A percentile compares a stretch with the other conserved stretches of the same genome.
phyloP scores from a whole-genome alignment of 2,888 invertebrate genomes.

The Lamellibrachia satsuma region DNA sequence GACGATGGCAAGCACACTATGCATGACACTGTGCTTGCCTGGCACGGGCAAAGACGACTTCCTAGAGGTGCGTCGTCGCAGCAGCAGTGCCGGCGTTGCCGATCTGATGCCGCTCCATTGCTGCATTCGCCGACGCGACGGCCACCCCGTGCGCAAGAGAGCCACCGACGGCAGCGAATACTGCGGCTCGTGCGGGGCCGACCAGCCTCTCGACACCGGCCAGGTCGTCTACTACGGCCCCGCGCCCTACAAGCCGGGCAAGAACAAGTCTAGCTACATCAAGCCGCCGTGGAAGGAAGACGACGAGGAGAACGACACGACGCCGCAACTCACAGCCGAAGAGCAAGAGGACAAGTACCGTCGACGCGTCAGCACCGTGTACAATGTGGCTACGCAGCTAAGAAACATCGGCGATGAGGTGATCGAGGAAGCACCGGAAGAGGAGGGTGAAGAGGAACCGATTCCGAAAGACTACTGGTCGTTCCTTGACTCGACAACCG shows the following conservation, averaged over 20 bases:
- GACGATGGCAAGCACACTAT: background rate
- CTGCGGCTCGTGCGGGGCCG: background rate
- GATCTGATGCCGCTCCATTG: slow-evolving; percentile 14
- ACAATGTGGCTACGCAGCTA: background rate
- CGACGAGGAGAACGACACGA: slow-evolving; percentile 7
- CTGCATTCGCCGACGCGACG: background rate
- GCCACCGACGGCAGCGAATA: background rate
- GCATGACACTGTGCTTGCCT: background rate
- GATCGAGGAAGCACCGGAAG: background rate
- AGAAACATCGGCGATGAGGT: slow-evolving; percentile 1
- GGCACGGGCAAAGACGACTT: background rate
- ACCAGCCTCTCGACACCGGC: background rate
- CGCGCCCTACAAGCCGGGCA: background rate
- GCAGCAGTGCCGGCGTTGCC: slow-evolving; percentile 8
- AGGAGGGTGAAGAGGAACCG: background rate
- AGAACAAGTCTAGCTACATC: slow-evolving; percentile 17
- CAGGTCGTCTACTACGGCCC: slow-evolving; percentile 18
- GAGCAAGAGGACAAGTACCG: background rate
- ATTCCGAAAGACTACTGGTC: background rate
- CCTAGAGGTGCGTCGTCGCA: background rate
- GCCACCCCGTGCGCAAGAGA: background rate
- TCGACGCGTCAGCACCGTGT: background rate
- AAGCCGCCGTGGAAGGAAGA: slow-evolving; percentile 21
- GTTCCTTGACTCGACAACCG: background rate
- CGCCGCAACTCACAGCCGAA: background rate